Evolutionary conservation across 2,797 vertebrate species (phyloP), one percentile per base, ranked within the genome.

Genomic region (Labeo calbasu): DNA sequence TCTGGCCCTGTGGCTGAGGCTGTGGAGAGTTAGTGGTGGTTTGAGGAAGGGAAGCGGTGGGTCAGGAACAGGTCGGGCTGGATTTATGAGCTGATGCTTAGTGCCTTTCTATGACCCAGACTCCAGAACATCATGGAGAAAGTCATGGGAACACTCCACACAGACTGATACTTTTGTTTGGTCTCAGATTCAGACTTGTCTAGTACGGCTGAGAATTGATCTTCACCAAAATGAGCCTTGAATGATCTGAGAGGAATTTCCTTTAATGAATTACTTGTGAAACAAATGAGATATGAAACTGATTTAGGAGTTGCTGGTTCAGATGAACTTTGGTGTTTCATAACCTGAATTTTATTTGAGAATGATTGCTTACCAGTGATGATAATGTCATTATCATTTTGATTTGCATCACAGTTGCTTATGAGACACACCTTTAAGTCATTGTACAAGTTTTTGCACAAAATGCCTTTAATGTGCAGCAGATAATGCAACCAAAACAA

Each of bases 21-120:
- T 69, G 65, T 69, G 63, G 51, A 83, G 51, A 59, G 40, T 83
- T 84, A 71, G 55, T 68, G 32, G 66, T 76, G 65, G 83, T 21
- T 79, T 71, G 57, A 84, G 69, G 57, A 79, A 63, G 65, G 77
- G 51, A 83, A 82, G 57, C 51, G 13, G 7, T 79, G 87, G 79
- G 84, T 70, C 70, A 71, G 59, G 28, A 40, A 73, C 79, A 72
- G 85, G 83, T 84, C 77, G 48, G 63, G 9, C 23, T 73, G 76
- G 79, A 89, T 90, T 82, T 87, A 86, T 79, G 51, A 85, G 32
- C 46, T 84, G 63, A 84, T 50, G 48, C 78, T 81, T 84, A 12
- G 57, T 75, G 17, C 25, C 57, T 84, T 87, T 72, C 40, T 59
- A 50, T 86, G 57, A 84, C 79, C 70, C 36, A 70, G 17, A 70